Evolutionary conservation across 2,888 invertebrate genomes (phyloP).

Genomic region (Stenotaenia linearis): DNA sequence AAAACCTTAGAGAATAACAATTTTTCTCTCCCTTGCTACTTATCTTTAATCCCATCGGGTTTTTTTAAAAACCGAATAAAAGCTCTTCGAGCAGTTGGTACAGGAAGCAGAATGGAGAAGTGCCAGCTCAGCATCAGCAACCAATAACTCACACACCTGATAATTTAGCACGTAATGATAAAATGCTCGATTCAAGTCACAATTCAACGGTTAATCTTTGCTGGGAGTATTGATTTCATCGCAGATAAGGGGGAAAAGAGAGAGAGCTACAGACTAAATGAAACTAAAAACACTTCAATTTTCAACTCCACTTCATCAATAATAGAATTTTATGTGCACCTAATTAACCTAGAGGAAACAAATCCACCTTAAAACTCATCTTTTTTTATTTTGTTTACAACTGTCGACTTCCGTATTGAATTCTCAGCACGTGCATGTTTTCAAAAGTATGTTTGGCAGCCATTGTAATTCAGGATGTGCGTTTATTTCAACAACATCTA

Average conservation of each 20-base stretch:
- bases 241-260: neutral
- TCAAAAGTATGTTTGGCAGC: no score
- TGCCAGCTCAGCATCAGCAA: neutral
- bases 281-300: neutral
- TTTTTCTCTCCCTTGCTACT: no score
- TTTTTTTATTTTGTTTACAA: no score
- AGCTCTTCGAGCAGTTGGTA: no score
- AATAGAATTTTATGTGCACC: neutral
- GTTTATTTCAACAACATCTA: no score
- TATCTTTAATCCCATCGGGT: no score
- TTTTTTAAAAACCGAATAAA: no score
- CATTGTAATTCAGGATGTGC: no score
- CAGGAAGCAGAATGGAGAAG: neutral
- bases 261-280: neutral
- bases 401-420: no score
- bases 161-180: neutral
- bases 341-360: neutral
- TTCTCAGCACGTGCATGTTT: no score
- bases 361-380: no score
- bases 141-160: neutral
- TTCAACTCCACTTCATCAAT: neutral
- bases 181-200: neutral
- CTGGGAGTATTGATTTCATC: neutral
- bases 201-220: neutral
- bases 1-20: no score